Evolutionary conservation across 2,888 invertebrate genomes (phyloP), one percentile per base, ranked within the genome.

Genomic region (Stenchaetothrips biformis): DNA sequence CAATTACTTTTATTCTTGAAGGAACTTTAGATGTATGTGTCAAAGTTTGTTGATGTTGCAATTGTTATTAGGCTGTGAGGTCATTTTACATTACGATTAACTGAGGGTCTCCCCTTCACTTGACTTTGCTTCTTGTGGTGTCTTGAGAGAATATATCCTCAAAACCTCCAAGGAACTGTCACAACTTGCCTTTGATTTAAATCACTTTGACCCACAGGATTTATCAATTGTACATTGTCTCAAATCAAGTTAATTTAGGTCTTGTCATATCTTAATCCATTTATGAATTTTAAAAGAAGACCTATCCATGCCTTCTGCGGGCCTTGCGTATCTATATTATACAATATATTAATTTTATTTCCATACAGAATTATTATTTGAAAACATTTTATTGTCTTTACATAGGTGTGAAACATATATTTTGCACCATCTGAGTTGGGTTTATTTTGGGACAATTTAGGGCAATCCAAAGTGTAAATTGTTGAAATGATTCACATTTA

Each of bases 401-500:
- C 67, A 74, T 11, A 74, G 25, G 59, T 59, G 59, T 59, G 59
- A 59, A 59, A 18, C 16, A 59, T 59, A 59, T 59, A n/a, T 59
- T 59, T 37, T 59, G 59, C 18, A 18, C 25, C 67, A 25, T 74
- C 25, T 25, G 21, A 25, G 53, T 53, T 18, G 11, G 9, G 21
- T 74, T 74, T 74, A 25, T 74, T 74, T 74, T 74, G 67, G 67
- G 67, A 67, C 67, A 74, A 74, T 21, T 59, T 13, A 59, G 59
- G 59, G 6, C 59, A 18, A 59, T 74, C 67, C 67, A 21, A 4
- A 25, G 11, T 74, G 21, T 74, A 4, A 37, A 25, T 74, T 7
- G 21, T 74, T 21, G 11, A 21, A 21, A 25, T 21, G 8, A 74
- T 37, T 37, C 4, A 4, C 8, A 11, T 1, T 74, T 74, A 21